Conservation (phyloP, 2,888 invertebrate species). For the Epirrita christyi region DNA sequence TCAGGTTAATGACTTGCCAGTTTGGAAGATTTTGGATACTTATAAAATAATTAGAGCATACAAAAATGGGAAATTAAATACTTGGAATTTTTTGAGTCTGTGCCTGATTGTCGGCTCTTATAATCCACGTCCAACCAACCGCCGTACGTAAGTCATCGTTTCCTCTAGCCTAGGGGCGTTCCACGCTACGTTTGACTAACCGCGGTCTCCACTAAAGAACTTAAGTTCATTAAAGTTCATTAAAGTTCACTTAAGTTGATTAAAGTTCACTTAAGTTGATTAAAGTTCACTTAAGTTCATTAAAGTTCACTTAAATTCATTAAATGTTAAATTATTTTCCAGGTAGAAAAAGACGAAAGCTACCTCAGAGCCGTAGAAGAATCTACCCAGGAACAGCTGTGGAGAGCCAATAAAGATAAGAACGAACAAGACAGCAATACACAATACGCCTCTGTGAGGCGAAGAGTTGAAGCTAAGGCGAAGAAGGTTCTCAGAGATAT, state of each 20-base stretch:
- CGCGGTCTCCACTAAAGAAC: too few species aligned
- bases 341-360: slow-evolving; percentile 89
- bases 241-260: too few species aligned
- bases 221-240: too few species aligned
- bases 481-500: slow-evolving; percentile 88
- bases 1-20: slow-evolving; percentile 16
- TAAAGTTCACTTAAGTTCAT: too few species aligned
- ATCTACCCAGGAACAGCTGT: slow-evolving; percentile 85
- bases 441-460: slow-evolving; percentile 81
- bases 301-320: too few species aligned
- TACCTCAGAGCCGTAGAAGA: slow-evolving; percentile 89
- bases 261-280: too few species aligned
- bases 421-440: slow-evolving; percentile 61
- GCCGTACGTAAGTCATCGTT: too few species aligned
- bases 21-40: slow-evolving; percentile 22
- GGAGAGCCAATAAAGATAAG: slow-evolving; percentile 62
- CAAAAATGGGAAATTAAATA: slow-evolving; percentile 1
- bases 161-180: too few species aligned
- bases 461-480: slow-evolving; percentile 87
- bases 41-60: slow-evolving; percentile 8
- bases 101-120: too few species aligned
- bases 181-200: too few species aligned
- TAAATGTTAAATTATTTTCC: slow-evolving; percentile 10
- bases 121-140: too few species aligned
- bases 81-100: slow-evolving; percentile 1